Conservation (phyloP, 2,113 vertebrate species). For the Amblyopsis rosae region DNA sequence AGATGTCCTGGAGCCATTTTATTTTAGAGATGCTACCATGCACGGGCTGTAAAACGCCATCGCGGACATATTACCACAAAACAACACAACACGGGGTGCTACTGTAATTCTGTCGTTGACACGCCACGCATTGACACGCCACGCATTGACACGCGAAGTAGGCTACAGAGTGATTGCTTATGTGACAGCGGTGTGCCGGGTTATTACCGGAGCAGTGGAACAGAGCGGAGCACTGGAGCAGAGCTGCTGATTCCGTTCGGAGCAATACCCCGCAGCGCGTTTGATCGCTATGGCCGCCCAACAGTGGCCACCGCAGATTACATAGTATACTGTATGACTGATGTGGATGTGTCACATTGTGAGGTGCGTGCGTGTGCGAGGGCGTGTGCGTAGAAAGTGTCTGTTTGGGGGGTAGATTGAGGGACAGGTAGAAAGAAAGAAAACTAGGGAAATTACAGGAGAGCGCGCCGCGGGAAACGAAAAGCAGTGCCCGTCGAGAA, state of each 20-base stretch:
- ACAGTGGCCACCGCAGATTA: slow-evolving; percentile 71
- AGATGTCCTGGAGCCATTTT: slow-evolving; percentile 57
- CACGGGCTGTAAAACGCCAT: slow-evolving; percentile 31
- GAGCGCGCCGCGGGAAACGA: background rate
- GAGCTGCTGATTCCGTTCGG: slow-evolving; percentile 64
- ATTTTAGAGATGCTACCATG: slow-evolving; percentile 30
- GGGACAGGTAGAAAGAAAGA: slow-evolving; percentile 2
- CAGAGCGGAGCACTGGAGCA: slow-evolving; percentile 30
- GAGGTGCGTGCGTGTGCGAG: slow-evolving; percentile 27
- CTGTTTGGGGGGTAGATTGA: slow-evolving; percentile 9
- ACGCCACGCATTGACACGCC: slow-evolving; percentile 38
- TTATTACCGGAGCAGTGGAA: slow-evolving; percentile 44
- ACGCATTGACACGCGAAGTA: slow-evolving; percentile 28
- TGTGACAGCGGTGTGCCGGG: slow-evolving; percentile 52
- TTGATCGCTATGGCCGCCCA: slow-evolving; percentile 66
- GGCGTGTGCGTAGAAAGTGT: background rate
- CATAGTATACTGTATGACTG: slow-evolving; percentile 80
- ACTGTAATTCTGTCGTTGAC: slow-evolving; percentile 45
- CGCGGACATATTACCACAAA: slow-evolving; percentile 11
- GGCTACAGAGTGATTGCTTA: slow-evolving; percentile 65
- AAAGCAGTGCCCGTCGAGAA: background rate
- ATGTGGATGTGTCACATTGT: slow-evolving; percentile 76
- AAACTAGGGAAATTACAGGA: background rate
- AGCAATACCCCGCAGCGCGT: slow-evolving; percentile 65
- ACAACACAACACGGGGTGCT: slow-evolving; percentile 31